Evolutionary conservation across 2,113 vertebrate species (phyloP), one percentile per base, ranked within the genome.

Genomic region (Menidia beryllina): DNA sequence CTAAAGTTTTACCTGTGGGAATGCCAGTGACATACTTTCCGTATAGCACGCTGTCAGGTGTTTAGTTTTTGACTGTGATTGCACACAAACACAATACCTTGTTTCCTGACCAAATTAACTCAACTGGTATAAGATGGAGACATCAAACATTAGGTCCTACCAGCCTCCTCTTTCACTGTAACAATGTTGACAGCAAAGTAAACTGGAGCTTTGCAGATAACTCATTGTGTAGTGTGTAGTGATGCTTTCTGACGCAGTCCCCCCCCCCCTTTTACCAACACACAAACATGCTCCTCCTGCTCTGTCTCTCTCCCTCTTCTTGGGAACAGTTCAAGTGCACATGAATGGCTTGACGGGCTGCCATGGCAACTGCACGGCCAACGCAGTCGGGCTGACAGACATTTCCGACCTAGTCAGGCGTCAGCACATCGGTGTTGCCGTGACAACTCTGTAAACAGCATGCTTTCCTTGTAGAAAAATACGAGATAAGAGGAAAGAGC

Each of bases 281-380:
- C 53, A 75, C 21, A 69, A 68, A 79, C 69, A 76, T 59, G 65
- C 56, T 50, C 72, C 34, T 65, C 23, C 56, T n/a, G 49, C 56
- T 62, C 47, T 25, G 21, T 57, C 74, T 48, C 61, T 79, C 57
- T 66, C 68, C 48, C 79, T 73, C 45, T 14, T 36, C 54, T 72
- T 77, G 75, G 78, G 73, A 82, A 83, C 81, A 63, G 55, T 85
- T 83, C 69, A 79, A 76, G 81, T 85, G 69, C 85, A 86, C 89
- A 88, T 84, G 86, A 88, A 86, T 84, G 86, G 81, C 78, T 86
- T 82, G 79, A 76, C 30, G 5, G 25, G 87, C 81, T 88, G 61
- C 90, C 90, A 88, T 85, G 86, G 88, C 53, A 85, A 90, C 90
- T 52, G 77, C 86, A 88, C 55, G 72, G 70, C 71, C 17, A 50